Conservation (phyloP, 2,888 invertebrate species). For the Synanthedon andrenaeformis region DNA sequence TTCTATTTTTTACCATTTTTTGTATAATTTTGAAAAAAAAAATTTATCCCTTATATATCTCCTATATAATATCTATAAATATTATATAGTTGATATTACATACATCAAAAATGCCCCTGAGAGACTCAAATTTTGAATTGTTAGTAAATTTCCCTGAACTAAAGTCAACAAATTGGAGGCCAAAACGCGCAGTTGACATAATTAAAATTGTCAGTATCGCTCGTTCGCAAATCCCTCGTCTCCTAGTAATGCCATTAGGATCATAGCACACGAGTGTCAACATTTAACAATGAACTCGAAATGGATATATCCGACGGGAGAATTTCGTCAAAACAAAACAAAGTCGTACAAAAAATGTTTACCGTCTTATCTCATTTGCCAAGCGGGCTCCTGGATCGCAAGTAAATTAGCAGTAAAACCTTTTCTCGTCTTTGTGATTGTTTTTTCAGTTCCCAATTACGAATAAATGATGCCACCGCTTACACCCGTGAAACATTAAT, state of each 20-base stretch:
- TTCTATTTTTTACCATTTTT: too few relatives aligned
- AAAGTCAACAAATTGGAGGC: neutral
- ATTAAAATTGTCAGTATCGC: neutral
- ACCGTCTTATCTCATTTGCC: slow-evolving; percentile 27
- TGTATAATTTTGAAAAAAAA: too few relatives aligned
- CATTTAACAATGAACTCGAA: slow-evolving; percentile 2
- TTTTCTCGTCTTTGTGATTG: slow-evolving; percentile 37
- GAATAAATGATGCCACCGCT: slow-evolving; percentile 45
- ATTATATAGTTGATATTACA: too few relatives aligned
- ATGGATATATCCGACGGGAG: slow-evolving; percentile 1
- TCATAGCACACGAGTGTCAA: slow-evolving; percentile 1
- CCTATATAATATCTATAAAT: too few relatives aligned
- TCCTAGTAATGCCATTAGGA: neutral
- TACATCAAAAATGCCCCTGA: too few relatives aligned
- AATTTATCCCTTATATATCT: too few relatives aligned
- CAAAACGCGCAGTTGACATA: neutral
- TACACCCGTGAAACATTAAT: slow-evolving; percentile 59
- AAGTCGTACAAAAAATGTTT: slow-evolving; percentile 6
- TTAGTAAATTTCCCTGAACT: too few relatives aligned
- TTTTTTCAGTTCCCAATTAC: slow-evolving; percentile 58
- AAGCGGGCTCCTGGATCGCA: slow-evolving; percentile 15
- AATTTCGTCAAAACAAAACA: neutral
- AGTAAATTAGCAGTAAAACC: slow-evolving; percentile 44
- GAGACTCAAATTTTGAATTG: too few relatives aligned
- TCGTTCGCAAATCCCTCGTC: neutral